Evolutionary conservation across 1,140 invertebrate species (phyloP), one percentile per base, ranked within the genome.

Genomic region (Nymphalis io): DNA sequence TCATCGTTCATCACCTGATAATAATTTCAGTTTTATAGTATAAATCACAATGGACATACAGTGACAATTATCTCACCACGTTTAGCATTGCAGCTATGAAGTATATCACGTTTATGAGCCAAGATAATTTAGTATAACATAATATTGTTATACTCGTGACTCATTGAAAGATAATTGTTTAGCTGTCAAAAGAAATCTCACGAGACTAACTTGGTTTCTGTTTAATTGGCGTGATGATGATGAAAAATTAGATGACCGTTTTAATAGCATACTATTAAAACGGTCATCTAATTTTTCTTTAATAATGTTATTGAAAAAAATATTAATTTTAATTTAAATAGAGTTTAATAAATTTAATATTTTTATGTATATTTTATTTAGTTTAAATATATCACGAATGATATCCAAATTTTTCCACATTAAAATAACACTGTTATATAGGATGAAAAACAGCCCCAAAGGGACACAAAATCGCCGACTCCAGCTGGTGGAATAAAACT

Each of bases 401-500:
- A n/a, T n/a, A n/a, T 0, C 5, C 27, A 8, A 6, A 33, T 33
- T 33, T 33, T 5, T 8, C 18, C 13, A 20, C 5, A 13, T 16
- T 55, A 1, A 55, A 23, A 10, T 13, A n/a, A 55, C 11, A 3
- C 15, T 23, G 13, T 23, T 55, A 12, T 68, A 12, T 76, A 91
- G 88, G 86, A 88, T 38, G 86, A 89, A 72, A 86, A 84, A 66
- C 76, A 83, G 57, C 73, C 73, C 12, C 82, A 84, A 58, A 85
- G 89, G 82, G 93, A 89, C 70, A 84, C 89, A 77, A 87, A 93
- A 85, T 90, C 80, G 59, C 89, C 91, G 79, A 90, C 73, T 63
- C 89, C 87, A 8, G 82, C 85, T 0, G 75, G 79, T 10, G 92
- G 93, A n/a, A 94, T 96, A 63, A 97, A 97, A 91, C 88, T 97